phyloP scores from a whole-genome alignment of 2,113 vertebrate species.

The Lamprotornis superbus region DNA sequence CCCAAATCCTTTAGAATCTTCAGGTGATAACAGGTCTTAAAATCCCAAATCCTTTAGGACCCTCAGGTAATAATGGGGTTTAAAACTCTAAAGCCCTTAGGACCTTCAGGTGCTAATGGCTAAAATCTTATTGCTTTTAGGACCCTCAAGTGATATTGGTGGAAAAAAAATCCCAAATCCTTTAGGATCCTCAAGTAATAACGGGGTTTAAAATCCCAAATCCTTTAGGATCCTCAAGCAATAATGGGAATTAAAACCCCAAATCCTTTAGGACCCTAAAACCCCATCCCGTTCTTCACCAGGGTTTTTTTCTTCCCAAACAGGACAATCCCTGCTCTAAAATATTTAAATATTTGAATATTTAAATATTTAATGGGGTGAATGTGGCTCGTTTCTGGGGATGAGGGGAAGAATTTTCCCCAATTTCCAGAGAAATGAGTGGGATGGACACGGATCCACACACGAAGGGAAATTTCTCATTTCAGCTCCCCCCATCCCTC shows the following conservation, averaged over 20 bases:
- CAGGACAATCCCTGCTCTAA: background rate
- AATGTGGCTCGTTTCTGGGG: background rate
- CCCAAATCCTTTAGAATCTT: no score
- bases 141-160: rapidly evolving
- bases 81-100: rapidly evolving
- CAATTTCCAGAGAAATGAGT: background rate
- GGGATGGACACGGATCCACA: background rate
- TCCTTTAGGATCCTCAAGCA: background rate
- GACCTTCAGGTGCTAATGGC: background rate
- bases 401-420: background rate
- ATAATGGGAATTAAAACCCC: background rate
- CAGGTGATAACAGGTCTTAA: background rate
- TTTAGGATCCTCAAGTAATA: background rate
- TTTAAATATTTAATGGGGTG: background rate
- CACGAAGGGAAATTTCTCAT: no score
- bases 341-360: background rate
- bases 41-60: background rate
- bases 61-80: no score
- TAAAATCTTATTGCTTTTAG: no score
- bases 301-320: background rate
- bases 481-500: background rate
- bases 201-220: background rate
- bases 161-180: background rate
- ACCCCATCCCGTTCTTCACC: rapidly evolving
- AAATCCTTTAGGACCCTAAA: background rate